Percentiles rank a stretch among this genome's conserved stretches.
These are phyloP conservation scores for Phymorhynchus buccinoides DNA, from an alignment of 1,140 invertebrate species.

Conservation along the genomic window DNA sequence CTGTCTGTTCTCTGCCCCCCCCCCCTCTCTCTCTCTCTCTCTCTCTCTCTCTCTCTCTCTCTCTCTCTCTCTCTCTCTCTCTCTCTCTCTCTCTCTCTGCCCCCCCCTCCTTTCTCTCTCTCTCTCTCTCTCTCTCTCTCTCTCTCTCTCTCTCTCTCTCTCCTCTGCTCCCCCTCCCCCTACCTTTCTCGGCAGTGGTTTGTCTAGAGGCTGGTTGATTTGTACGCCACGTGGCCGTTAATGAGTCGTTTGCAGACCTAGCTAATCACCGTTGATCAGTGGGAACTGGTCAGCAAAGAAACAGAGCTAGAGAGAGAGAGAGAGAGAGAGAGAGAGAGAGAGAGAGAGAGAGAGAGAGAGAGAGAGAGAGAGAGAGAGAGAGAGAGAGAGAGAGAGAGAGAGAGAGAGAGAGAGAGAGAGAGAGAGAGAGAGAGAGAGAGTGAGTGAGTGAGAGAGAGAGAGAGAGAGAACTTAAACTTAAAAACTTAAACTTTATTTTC, in stretches of 20 bases:
- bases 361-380: not conserved
- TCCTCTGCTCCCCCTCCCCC: not conserved
- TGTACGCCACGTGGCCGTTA: not conserved
- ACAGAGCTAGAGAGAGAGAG: not conserved
- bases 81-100: too few relatives aligned
- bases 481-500: too few relatives aligned
- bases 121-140: too few relatives aligned
- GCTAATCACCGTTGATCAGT: not conserved
- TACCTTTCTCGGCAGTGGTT: not conserved
- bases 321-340: constrained; percentile 5
- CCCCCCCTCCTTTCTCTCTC: too few relatives aligned
- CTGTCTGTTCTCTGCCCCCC: too few relatives aligned
- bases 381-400: not conserved
- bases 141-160: not conserved
- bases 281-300: not conserved
- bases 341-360: constrained; percentile 24
- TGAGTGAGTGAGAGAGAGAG: not conserved
- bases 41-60: too few relatives aligned
- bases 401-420: not conserved
- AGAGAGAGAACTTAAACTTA: too few relatives aligned
- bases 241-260: not conserved
- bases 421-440: constrained; percentile 2
- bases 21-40: too few relatives aligned
- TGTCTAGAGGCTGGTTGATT: not conserved
- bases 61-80: too few relatives aligned